phyloP scores from a whole-genome alignment of 92 coral and sea anemone species.

The Parazoanthus atlanticus region DNA sequence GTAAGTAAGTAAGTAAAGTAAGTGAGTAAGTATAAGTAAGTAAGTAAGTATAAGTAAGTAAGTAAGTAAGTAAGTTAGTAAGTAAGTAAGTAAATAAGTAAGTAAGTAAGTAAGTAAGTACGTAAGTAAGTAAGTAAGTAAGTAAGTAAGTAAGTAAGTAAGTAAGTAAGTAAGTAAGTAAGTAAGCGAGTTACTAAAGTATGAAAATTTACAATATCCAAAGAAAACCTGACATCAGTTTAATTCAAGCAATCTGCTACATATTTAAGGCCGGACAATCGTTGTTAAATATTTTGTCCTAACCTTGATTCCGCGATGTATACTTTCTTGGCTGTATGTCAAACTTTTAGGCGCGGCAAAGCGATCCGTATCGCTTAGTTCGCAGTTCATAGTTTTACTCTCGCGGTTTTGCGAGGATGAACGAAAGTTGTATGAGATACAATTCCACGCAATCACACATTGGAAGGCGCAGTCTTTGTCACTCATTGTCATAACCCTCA shows the following conservation, averaged over 20 bases:
- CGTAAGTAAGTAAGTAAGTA: no score
- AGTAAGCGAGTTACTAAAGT: background rate
- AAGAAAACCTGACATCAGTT: background rate
- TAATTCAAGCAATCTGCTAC: background rate
- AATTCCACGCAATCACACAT: conserved; percentile 18
- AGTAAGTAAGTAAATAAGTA: no score
- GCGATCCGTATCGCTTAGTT: conserved; percentile 7
- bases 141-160: background rate
- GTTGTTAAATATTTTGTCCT: background rate
- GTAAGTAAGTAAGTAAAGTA: no score
- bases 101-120: no score
- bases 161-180: background rate
- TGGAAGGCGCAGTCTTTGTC: conserved; percentile 1
- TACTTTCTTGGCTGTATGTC: conserved; percentile 1
- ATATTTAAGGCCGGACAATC: background rate
- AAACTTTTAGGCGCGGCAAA: conserved; percentile 15
- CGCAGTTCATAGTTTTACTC: background rate
- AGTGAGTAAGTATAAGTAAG: no score
- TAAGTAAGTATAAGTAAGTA: no score
- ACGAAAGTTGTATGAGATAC: conserved; percentile 17
- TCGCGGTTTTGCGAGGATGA: background rate
- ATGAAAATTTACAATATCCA: background rate
- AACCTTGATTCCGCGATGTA: conserved; percentile 6
- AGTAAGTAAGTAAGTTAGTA: no score
- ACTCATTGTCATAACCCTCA: background rate